Evolutionary conservation across 2,797 vertebrate species (phyloP), one percentile per base, ranked within the genome.

Genomic region (Sebastolobus alascanus): DNA sequence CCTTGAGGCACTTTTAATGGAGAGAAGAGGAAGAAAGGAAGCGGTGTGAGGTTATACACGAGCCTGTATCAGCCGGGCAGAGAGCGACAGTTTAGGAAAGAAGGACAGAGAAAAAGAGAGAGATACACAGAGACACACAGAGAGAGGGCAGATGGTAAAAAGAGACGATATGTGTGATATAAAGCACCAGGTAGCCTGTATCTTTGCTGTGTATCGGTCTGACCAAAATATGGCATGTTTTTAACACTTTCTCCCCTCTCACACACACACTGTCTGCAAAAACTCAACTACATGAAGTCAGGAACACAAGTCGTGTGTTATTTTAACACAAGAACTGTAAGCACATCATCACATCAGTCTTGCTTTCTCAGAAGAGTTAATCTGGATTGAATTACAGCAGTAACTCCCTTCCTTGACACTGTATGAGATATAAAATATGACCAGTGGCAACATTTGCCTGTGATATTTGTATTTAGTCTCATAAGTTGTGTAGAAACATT

Each of bases 111-210:
- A 43, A 68, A 61, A 31, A 60, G 54, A 68, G 70, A 77, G 68
- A 6, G 70, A 86, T n/a, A 40, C 13, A 56, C 64, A 87, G 66
- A 83, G 71, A 29, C 77, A 79, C 80, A 59, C 55, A 85, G 86
- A 83, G 67, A 68, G 82, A 84, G 77, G 88, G 88, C 91, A 93
- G 90, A 91, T 90, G 91, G 89, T 83, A 70, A 83, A 85, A 82
- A 79, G 83, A 87, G 77, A 87, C 4, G 7, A 46, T 46, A 38
- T 60, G 75, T 60, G 74, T n/a, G 16, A 86, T 31, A 79, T 90
- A 93, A 91, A 91, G 88, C 89, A 91, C 90, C 90, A 93, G 88
- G 90, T 88, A 85, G 89, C 78, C 82, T 8, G 63, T 68, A 85
- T 87, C 83, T 88, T 84, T 65, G 4, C 90, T 76, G 73, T 54